Evolutionary conservation across 1,140 invertebrate species (phyloP), one percentile per base, ranked within the genome.

Genomic region (Tetragnatha versicolor): DNA sequence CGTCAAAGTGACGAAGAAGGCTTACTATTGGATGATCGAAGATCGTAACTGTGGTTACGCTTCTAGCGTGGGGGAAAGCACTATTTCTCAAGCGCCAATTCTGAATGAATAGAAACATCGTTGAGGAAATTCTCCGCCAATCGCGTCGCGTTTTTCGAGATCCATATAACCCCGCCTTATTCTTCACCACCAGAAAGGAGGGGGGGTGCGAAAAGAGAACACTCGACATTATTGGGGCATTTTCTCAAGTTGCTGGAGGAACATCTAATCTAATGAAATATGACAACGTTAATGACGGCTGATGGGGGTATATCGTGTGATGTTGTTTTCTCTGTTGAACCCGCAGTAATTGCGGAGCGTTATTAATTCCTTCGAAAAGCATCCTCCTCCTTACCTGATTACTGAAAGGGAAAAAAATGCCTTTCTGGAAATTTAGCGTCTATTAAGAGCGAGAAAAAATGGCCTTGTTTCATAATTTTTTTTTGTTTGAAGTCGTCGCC

Each of bases 361-460:
- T 75, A 75, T 75, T 75, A 75, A 75, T 75, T 75, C n/a, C n/a
- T n/a, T 63, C 31, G 39, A 49, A 75, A 75, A 63, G 68, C 35
- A 70, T 70, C 47, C n/a, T 68, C 22, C n/a, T 70, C 61, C 47
- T 51, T 70, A 70, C 68, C 69, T 73, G 69, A 73, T 73, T 70
- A 60, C 53, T 49, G 42, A 0, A 58, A 58, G 29, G 7, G 7
- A 10, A 1, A 1, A 42, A 17, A 42, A 17, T 42, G 0, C 10
- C 49, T 53, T n/a, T 22, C 2, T n/a, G 1, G 39, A 65, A 42
- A 27, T 65, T 42, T 47, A 47, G 42, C 3, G 42, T 20, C 2
- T 20, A 47, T 17, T 12, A 17, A 47, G 12, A 2, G 42, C 42
- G 42, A 20, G 12, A 47, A 47, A 20, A 20, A 2, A 47, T 47